Evolutionary conservation across 2,888 invertebrate species (phyloP).

Genomic region (Xestia sexstrigata): DNA sequence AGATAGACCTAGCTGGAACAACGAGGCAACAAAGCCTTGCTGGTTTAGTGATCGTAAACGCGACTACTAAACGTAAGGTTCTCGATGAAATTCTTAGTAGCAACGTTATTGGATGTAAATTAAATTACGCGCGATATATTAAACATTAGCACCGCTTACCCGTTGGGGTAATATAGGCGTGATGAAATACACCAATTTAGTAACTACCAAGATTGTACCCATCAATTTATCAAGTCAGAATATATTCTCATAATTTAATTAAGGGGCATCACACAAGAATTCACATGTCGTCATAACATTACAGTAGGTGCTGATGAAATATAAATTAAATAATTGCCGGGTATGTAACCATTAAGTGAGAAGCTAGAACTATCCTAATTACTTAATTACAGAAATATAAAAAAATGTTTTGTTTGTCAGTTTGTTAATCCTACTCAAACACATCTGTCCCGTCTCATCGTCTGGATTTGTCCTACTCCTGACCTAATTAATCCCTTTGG

Average conservation of each 20-base stretch:
- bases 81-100: background rate
- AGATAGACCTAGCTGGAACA: too few relatives aligned
- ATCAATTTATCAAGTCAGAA: slow-evolving; percentile 9
- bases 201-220: slow-evolving; percentile 3
- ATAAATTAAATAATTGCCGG: slow-evolving; percentile 53
- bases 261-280: background rate
- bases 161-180: background rate
- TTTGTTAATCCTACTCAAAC: background rate
- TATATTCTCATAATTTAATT: slow-evolving; percentile 26
- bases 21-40: too few relatives aligned
- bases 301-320: slow-evolving; percentile 36
- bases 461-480: too few relatives aligned
- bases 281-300: slow-evolving; percentile 22
- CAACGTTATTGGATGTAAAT: background rate
- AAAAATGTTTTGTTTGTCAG: background rate
- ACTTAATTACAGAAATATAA: slow-evolving; percentile 1
- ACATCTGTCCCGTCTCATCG: too few relatives aligned
- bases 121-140: background rate
- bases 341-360: slow-evolving; percentile 38
- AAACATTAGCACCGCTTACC: background rate
- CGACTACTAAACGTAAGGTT: background rate
- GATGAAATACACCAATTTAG: slow-evolving; percentile 10
- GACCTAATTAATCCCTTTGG: background rate
- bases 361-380: slow-evolving; percentile 37
- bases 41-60: background rate